phyloP scores from a whole-genome alignment of 2,797 vertebrate genomes.

The Sebastes dallii region DNA sequence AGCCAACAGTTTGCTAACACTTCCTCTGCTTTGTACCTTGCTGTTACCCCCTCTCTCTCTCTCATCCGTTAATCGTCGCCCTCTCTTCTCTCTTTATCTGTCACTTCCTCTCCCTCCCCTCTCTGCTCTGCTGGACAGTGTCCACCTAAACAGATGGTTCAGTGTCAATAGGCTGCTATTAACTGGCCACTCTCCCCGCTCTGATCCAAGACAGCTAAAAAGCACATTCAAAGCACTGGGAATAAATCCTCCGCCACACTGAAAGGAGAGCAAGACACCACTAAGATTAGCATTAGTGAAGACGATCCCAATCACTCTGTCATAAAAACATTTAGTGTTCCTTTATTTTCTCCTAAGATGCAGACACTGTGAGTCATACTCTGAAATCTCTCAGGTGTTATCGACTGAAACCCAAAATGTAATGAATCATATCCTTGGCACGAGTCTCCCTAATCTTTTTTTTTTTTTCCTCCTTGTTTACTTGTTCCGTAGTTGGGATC shows the following conservation, averaged over 20 bases:
- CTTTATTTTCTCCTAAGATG: background rate
- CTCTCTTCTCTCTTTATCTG: constrained; percentile 38
- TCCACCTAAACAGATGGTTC: constrained; percentile 93
- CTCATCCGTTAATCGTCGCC: constrained; percentile 26
- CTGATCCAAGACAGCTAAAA: constrained; percentile 81
- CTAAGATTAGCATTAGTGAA: constrained; percentile 37
- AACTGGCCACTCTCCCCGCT: constrained; percentile 89
- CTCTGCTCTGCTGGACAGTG: constrained; percentile 75
- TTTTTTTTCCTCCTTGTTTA: constrained; percentile 21
- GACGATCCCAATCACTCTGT: background rate
- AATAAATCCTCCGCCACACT: constrained; percentile 55
- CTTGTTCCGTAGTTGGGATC: constrained; percentile 62
- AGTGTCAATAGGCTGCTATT: constrained; percentile 94
- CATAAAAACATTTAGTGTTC: constrained; percentile 5
- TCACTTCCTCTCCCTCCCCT: constrained; percentile 41
- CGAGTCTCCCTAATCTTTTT: constrained; percentile 1
- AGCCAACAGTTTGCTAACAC: constrained; percentile 38
- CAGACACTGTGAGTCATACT: constrained; percentile 29
- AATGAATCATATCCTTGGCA: constrained; percentile 54
- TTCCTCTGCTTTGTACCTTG: constrained; percentile 28
- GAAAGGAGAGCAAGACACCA: constrained; percentile 26
- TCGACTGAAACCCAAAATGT: constrained; percentile 1
- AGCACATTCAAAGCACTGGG: constrained; percentile 72
- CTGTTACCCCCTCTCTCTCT: constrained; percentile 8
- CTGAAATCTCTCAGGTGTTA: constrained; percentile 16